Evolutionary conservation across 2,113 vertebrate species (phyloP).

Genomic region (Leucoraja erinaceus): DNA sequence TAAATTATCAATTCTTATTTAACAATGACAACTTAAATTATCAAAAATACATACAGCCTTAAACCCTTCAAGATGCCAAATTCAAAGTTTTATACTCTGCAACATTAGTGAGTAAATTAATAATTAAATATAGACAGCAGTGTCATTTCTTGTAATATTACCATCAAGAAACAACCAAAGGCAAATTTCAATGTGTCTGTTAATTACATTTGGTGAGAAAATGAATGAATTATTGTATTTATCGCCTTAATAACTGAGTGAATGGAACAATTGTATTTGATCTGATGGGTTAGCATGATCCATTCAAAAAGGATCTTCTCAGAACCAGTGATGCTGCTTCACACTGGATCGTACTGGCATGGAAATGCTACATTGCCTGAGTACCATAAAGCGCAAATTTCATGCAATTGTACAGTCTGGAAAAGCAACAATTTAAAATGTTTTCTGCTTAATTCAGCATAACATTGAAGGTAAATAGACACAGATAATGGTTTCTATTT

Average conservation of each 20-base stretch:
- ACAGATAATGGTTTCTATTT: not conserved
- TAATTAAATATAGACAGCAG: not conserved
- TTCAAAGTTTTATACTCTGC: not conserved
- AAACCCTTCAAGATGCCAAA: not conserved
- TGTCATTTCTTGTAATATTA: not conserved
- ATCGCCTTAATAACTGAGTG: not conserved
- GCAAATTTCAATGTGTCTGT: not conserved
- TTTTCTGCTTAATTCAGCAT: not conserved
- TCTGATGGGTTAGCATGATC: not conserved
- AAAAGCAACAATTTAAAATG: not conserved
- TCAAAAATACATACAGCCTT: not conserved
- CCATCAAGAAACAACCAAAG: not conserved
- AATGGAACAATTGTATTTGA: not conserved
- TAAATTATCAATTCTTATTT: not conserved
- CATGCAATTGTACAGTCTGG: not conserved
- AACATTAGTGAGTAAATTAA: not conserved
- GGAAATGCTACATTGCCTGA: not conserved
- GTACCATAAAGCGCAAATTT: not conserved
- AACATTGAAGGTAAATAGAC: not conserved
- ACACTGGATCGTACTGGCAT: not conserved
- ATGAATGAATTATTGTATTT: not conserved
- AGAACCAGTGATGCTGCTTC: not conserved
- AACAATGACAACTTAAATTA: not conserved
- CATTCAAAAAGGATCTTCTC: not conserved
- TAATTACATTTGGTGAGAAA: not conserved